phyloP scores from a whole-genome alignment of 2,113 vertebrate species.

The Nesogale talazaci region DNA sequence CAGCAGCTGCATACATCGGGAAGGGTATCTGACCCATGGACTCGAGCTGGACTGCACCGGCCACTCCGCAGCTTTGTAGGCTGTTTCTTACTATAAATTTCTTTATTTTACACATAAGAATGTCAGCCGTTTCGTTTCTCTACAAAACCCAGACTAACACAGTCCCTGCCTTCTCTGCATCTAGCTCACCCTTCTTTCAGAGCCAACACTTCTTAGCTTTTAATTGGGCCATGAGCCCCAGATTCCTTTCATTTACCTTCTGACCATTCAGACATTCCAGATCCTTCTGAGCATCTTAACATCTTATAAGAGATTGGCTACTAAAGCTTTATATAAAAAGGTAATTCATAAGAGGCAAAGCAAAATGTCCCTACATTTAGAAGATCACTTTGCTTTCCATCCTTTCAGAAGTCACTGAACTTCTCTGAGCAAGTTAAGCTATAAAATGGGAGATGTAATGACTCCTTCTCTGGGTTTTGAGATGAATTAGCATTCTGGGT shows the following conservation, averaged over 20 bases:
- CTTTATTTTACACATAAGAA: too few relatives aligned
- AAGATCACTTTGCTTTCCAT: background rate
- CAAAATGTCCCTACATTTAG: background rate
- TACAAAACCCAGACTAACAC: too few relatives aligned
- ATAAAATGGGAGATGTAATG: background rate
- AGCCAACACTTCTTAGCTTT: background rate
- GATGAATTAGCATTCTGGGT: background rate
- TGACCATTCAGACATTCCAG: background rate
- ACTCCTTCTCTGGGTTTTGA: background rate
- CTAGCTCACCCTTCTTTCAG: background rate
- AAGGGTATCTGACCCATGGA: too few relatives aligned
- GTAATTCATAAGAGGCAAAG: background rate
- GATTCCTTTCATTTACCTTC: background rate
- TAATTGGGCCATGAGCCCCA: background rate
- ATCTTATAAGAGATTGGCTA: conserved; percentile 8
- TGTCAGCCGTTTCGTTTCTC: too few relatives aligned
- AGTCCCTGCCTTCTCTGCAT: background rate
- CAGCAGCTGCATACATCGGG: too few relatives aligned
- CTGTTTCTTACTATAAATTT: too few relatives aligned
- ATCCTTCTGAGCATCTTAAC: background rate
- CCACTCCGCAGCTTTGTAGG: too few relatives aligned
- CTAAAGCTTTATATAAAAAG: background rate
- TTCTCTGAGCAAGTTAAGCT: background rate
- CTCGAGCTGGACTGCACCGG: too few relatives aligned
- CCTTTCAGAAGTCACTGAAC: conserved; percentile 4